phyloP scores from a whole-genome alignment of 2,888 invertebrate genomes.

The Melinaea marsaeus region DNA sequence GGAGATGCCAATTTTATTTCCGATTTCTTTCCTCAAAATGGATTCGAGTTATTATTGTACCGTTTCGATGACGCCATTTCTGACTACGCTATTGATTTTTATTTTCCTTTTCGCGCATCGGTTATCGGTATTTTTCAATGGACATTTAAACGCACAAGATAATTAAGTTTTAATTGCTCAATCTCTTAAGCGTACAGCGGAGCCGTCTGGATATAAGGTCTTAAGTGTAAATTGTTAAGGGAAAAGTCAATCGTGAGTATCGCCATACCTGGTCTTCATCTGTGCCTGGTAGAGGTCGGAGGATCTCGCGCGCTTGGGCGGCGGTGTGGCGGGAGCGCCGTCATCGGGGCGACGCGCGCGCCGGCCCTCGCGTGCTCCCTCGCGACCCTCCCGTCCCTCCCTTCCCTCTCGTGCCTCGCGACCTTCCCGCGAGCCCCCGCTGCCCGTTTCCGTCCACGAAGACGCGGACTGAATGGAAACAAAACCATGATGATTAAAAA shows the following conservation, averaged over 20 bases:
- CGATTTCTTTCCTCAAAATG: slow-evolving; percentile 34
- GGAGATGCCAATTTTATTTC: slow-evolving; percentile 34
- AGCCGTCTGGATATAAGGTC: background rate
- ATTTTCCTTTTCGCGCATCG: slow-evolving; percentile 13
- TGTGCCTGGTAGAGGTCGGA: slow-evolving; percentile 83
- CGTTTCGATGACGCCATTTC: slow-evolving; percentile 31
- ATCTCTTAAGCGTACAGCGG: background rate
- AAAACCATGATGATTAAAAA: too few relatives aligned
- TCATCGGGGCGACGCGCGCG: slow-evolving; percentile 76
- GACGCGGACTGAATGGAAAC: slow-evolving; percentile 57
- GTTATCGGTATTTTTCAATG: background rate
- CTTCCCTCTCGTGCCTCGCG: slow-evolving; percentile 63
- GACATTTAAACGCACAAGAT: background rate
- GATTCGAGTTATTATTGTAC: slow-evolving; percentile 32
- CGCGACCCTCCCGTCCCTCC: slow-evolving; percentile 62
- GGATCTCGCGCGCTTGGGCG: slow-evolving; percentile 84
- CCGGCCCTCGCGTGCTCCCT: slow-evolving; percentile 57
- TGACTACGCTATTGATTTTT: slow-evolving; percentile 19
- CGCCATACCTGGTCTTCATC: slow-evolving; percentile 70
- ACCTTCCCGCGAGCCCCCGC: slow-evolving; percentile 64
- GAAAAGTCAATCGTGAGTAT: slow-evolving; percentile 15
- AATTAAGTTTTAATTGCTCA: background rate
- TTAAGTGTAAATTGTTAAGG: background rate
- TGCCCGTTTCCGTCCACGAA: slow-evolving; percentile 73
- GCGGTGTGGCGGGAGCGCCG: slow-evolving; percentile 75